Conservation (phyloP, 1,140 invertebrate genomes). For the Pseudomyrmex flavicornis region DNA sequence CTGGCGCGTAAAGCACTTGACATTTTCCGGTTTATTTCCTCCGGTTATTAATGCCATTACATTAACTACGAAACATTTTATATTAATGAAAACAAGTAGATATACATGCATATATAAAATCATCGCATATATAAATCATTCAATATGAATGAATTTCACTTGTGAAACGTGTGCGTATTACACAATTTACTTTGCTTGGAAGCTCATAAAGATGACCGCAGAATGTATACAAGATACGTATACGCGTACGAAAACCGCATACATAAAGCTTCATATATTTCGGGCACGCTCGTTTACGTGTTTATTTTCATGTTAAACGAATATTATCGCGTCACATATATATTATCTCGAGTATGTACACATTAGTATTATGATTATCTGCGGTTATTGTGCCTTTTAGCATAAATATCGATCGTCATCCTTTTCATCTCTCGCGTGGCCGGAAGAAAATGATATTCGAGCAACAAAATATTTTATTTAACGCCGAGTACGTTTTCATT, state of each 20-base stretch:
- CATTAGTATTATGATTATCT: background rate
- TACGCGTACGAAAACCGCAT: background rate
- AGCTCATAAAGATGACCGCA: conserved; percentile 1
- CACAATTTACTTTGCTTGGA: background rate
- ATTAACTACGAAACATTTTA: background rate
- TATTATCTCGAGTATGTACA: too few relatives aligned
- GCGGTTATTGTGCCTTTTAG: background rate
- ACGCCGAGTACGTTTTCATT: background rate
- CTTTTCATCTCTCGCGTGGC: background rate
- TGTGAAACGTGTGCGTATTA: background rate
- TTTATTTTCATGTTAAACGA: conserved; percentile 1
- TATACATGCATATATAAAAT: background rate
- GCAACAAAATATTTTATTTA: background rate
- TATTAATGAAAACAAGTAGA: background rate
- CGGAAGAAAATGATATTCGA: background rate
- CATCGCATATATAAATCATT: too few relatives aligned
- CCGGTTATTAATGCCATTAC: background rate
- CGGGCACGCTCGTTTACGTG: background rate
- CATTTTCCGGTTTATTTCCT: background rate
- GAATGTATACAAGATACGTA: background rate
- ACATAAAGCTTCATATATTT: background rate
- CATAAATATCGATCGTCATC: background rate
- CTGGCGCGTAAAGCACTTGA: background rate
- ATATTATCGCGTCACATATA: conserved; percentile 4
- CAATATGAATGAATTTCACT: conserved; percentile 23